Conservation (phyloP, 2,113 vertebrate species). For the Psophia crepitans region DNA sequence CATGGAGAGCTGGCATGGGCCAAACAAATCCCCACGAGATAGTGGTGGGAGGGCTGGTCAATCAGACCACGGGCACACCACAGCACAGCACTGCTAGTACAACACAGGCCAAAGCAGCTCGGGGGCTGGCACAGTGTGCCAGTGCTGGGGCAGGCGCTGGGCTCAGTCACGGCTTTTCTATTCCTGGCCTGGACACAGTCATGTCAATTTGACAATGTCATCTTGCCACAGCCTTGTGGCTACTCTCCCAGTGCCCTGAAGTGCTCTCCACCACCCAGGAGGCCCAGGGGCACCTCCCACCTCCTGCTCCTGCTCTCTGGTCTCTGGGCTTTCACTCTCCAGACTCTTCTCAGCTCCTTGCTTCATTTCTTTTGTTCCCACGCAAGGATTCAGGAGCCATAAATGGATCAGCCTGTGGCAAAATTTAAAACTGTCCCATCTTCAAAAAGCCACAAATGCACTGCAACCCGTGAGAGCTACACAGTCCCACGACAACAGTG, state of each 20-base stretch:
- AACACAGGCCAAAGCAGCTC: neutral
- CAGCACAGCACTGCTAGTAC: neutral
- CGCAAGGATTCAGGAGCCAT: neutral
- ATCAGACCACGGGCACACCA: neutral
- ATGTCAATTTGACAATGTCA: neutral
- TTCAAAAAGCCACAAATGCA: neutral
- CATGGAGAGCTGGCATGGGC: neutral
- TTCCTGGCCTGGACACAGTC: neutral
- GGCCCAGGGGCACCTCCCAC: fast-evolving
- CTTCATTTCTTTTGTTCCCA: neutral
- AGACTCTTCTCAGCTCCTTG: neutral
- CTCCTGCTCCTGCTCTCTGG: neutral
- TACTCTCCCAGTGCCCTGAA: neutral
- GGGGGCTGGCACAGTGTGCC: neutral
- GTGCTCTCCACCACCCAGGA: neutral
- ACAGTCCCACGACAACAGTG: neutral
- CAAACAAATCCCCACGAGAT: neutral
- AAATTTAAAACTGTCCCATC: neutral
- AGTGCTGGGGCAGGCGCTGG: neutral
- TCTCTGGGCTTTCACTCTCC: neutral
- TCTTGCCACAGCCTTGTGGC: neutral
- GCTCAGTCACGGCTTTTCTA: neutral
- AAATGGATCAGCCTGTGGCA: neutral
- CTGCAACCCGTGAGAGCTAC: neutral
- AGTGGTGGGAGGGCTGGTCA: neutral